Base-by-base conservation (phyloP, 2,888 invertebrate genomes). In the Tachystola acroxantha region DNA sequence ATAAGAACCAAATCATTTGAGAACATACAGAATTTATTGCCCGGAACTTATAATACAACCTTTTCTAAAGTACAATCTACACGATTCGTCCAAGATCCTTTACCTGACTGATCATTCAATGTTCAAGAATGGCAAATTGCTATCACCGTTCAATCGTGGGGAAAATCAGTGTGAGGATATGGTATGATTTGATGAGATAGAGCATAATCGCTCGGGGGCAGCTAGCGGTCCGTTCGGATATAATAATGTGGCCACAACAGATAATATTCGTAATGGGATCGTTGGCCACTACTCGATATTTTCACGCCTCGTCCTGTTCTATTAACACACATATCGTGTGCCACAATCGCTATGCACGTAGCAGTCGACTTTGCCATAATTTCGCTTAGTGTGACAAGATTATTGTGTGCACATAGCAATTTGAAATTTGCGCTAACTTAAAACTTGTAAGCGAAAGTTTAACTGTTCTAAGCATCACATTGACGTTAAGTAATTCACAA, bases 221-320 rank as follows among this genome's bases (percentile, higher is more conserved):
- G 32, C 37, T 42, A 46, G 44, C 40, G 36, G 43, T 42, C 41
- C 43, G 45, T 52, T 43, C 43, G 51, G 47, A 45, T 48, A 45
- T 55, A 42, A 46, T 43, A 41, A 37, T 44, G 12, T 32, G 20
- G 47, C 41, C 36, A 45, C 45, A 32, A 32, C 46, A 59, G 60
- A 61, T 58, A 52, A 51, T 51, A 55, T 54, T 44, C 47, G 54
- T 54, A 61, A 59, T 58, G 51, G 45, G 51, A 59, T 53, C 52
- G 30, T 34, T 52, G 53, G 46, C 42, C 50, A 49, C 49, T 40
- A 46, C 40, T 50, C 46, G 48, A 56, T 55, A 54, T 52, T 50
- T 48, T 54, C 46, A 49, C 38, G 45, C 46, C 43, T 49, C 41
- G 48, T 43, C 55, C 54, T 56, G 57, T 44, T 60, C 55, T 45